These are phyloP conservation scores for Caenorhabditis afra DNA, from an alignment of 2,888 invertebrate genomes.

Conservation along the genomic window DNA sequence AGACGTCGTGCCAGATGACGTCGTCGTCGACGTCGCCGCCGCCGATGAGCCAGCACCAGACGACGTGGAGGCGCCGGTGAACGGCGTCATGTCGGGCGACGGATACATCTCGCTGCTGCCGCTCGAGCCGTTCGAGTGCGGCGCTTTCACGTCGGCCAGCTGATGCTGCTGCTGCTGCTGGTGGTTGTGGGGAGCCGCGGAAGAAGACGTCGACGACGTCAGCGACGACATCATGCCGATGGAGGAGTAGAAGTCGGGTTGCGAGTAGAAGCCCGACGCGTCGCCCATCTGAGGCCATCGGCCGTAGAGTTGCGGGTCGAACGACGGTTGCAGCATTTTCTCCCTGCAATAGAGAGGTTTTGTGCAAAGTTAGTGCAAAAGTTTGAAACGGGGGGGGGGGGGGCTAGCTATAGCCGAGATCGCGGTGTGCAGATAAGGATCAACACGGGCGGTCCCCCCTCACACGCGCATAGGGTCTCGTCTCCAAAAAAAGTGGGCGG, in stretches of 20 bases:
- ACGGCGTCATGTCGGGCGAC: conserved; percentile 35
- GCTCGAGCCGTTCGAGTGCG: conserved; percentile 38
- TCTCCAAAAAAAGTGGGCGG: conserved; percentile 5
- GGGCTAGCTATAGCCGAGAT: too few relatives aligned
- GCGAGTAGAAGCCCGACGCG: conserved; percentile 43
- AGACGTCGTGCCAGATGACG: too few relatives aligned
- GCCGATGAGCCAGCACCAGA: too few relatives aligned
- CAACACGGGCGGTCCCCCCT: too few relatives aligned
- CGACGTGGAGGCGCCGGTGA: conserved; percentile 18
- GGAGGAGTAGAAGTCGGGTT: conserved; percentile 35
- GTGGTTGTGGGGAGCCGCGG: conserved; percentile 1
- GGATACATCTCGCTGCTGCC: conserved; percentile 48
- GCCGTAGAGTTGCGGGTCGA: conserved; percentile 54
- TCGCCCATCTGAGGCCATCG: conserved; percentile 52
- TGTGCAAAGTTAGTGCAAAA: not conserved
- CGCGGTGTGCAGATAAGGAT: too few relatives aligned
- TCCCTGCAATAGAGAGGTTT: conserved; percentile 23
- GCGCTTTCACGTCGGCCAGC: conserved; percentile 30
- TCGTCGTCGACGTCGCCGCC: too few relatives aligned
- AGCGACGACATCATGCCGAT: conserved; percentile 21
- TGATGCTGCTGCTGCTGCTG: not conserved
- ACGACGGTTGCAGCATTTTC: conserved; percentile 55
- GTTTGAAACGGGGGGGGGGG: not conserved
- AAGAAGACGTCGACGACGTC: not conserved
- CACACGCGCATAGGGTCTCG: too few relatives aligned